Conservation (phyloP, 2,797 vertebrate species). For the Distichodus sexfasciatus region DNA sequence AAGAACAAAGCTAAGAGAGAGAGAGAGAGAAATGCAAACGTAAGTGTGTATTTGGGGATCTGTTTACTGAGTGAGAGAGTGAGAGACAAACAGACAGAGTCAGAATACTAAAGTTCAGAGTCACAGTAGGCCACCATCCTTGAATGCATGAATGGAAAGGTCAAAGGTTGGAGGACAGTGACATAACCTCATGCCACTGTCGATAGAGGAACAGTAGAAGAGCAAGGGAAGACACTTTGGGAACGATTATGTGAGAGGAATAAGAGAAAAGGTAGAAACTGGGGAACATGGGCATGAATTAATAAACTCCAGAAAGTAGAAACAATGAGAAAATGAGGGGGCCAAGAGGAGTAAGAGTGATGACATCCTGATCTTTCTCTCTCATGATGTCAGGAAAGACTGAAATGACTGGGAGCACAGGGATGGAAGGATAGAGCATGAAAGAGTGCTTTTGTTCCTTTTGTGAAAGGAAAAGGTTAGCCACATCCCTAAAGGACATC, state of each 20-base stretch:
- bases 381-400: slow-evolving; percentile 34
- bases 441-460: slow-evolving; percentile 45
- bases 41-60: no score
- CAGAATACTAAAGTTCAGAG: background rate
- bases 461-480: slow-evolving; percentile 46
- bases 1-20: background rate
- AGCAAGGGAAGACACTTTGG: background rate
- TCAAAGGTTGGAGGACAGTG: slow-evolving; percentile 50
- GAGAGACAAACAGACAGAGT: background rate
- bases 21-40: background rate
- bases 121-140: background rate
- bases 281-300: slow-evolving; percentile 37
- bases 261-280: slow-evolving; percentile 38
- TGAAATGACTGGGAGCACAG: slow-evolving; percentile 51
- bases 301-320: no score
- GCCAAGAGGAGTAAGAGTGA: background rate
- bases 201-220: slow-evolving; percentile 9
- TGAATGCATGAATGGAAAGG: slow-evolving; percentile 36
- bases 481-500: slow-evolving; percentile 32
- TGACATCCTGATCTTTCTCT: background rate
- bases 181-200: slow-evolving; percentile 32
- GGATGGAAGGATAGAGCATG: slow-evolving; percentile 53
- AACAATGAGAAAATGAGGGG: no score
- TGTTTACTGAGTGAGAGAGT: background rate
- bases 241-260: no score